phyloP scores from a whole-genome alignment of 2,888 invertebrate species.

The Athripsodes cinereus region DNA sequence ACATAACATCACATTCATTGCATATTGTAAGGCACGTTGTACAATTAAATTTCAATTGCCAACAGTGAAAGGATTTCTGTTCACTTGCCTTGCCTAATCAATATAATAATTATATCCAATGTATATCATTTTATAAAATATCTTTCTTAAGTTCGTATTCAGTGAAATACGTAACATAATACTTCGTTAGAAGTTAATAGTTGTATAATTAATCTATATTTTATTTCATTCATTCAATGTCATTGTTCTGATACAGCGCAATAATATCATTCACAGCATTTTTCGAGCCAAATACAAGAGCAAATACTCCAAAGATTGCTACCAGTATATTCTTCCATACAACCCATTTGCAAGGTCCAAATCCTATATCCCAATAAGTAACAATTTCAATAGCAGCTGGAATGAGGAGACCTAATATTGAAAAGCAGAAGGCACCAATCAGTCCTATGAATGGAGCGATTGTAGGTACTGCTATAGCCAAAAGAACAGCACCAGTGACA shows the following conservation, averaged over 20 bases:
- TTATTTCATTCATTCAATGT: no score
- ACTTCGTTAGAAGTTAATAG: no score
- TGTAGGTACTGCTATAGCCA: slow-evolving; percentile 82
- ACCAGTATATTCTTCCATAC: slow-evolving; percentile 75
- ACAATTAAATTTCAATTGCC: neutral
- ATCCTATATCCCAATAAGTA: slow-evolving; percentile 80
- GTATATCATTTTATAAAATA: no score
- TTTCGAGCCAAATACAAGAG: slow-evolving; percentile 75
- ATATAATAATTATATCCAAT: no score
- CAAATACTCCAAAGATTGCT: slow-evolving; percentile 67
- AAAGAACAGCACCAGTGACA: slow-evolving; percentile 60
- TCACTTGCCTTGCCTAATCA: no score
- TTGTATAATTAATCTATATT: no score
- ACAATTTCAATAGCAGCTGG: slow-evolving; percentile 82
- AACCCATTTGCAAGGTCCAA: slow-evolving; percentile 65
- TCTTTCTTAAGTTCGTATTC: no score
- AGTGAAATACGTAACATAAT: no score
- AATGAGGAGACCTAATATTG: slow-evolving; percentile 81
- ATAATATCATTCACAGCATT: slow-evolving; percentile 59
- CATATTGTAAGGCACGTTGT: neutral
- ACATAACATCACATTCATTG: no score
- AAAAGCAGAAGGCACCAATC: slow-evolving; percentile 91
- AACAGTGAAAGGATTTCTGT: neutral
- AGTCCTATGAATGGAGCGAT: slow-evolving; percentile 86
- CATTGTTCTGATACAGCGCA: slow-evolving; percentile 3